Conservation (phyloP, 2,113 vertebrate genomes). For the Todiramphus saurophagus region DNA sequence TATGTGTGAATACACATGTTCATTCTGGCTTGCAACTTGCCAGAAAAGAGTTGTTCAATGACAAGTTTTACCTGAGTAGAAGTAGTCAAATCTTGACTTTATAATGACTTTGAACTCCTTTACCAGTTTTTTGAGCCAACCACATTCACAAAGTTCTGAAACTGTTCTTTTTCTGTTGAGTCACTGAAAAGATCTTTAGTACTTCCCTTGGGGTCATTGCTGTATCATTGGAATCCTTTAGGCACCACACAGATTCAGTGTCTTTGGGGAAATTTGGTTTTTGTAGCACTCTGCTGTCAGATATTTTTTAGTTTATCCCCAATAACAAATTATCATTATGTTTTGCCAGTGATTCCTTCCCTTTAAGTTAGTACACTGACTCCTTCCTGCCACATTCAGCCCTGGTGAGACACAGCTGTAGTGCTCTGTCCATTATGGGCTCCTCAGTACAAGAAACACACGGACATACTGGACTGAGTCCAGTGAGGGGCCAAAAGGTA, state of each 20-base stretch:
- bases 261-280: not conserved
- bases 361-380: not conserved
- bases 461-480: not conserved
- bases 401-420: not conserved
- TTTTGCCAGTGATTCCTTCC: not conserved
- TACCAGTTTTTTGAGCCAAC: not conserved
- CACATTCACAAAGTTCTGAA: not conserved
- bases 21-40: not conserved
- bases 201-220: not conserved
- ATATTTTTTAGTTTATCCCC: not conserved
- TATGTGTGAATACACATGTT: not conserved
- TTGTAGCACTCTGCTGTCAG: not conserved
- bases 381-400: rapidly evolving
- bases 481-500: not conserved
- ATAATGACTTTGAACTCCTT: not conserved
- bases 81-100: not conserved
- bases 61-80: not conserved
- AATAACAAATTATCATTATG: not conserved
- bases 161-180: not conserved
- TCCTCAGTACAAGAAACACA: not conserved
- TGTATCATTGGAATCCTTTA: not conserved
- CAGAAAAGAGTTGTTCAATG: not conserved
- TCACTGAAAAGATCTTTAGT: not conserved
- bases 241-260: not conserved
- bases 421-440: not conserved